Conservation (phyloP, 2,113 vertebrate species). For the Catagonus wagneri region DNA sequence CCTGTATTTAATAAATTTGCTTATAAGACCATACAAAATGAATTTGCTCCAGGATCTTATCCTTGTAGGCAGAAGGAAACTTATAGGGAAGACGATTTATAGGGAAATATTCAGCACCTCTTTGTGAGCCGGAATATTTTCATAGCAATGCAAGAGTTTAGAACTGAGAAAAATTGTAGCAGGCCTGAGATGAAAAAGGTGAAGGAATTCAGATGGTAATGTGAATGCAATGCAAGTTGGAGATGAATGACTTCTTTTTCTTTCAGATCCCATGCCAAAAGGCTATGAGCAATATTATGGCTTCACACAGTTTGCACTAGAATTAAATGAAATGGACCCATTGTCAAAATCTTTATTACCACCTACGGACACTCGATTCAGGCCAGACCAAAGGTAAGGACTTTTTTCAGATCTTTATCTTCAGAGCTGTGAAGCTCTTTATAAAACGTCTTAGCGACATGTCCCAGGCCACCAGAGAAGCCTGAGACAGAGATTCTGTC, state of each 20-base stretch:
- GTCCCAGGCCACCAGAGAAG: not conserved
- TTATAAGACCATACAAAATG: not conserved
- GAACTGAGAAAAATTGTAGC: not conserved
- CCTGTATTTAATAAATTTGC: not conserved
- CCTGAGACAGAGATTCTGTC: not conserved
- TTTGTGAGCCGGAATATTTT: slow-evolving; percentile 58
- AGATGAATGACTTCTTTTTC: slow-evolving; percentile 34
- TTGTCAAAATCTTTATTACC: slow-evolving; percentile 91
- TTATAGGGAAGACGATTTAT: not conserved
- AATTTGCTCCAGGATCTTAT: not conserved
- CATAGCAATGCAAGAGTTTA: slow-evolving; percentile 8
- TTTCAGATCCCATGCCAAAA: slow-evolving; percentile 93
- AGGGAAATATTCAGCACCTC: not conserved
- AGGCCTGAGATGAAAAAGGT: slow-evolving; percentile 40
- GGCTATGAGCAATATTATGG: slow-evolving; percentile 96
- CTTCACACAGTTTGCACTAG: slow-evolving; percentile 97
- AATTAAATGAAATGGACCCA: slow-evolving; percentile 95
- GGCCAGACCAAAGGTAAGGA: slow-evolving; percentile 96
- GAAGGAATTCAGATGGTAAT: slow-evolving; percentile 40
- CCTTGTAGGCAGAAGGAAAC: slow-evolving; percentile 26
- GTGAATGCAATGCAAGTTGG: not conserved
- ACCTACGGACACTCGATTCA: slow-evolving; percentile 95
- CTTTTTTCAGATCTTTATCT: slow-evolving; percentile 46
- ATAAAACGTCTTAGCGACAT: not conserved
- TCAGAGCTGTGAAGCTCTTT: not conserved